Evolutionary conservation across 2,888 invertebrate species (phyloP).

Genomic region (Apamea monoglypha): DNA sequence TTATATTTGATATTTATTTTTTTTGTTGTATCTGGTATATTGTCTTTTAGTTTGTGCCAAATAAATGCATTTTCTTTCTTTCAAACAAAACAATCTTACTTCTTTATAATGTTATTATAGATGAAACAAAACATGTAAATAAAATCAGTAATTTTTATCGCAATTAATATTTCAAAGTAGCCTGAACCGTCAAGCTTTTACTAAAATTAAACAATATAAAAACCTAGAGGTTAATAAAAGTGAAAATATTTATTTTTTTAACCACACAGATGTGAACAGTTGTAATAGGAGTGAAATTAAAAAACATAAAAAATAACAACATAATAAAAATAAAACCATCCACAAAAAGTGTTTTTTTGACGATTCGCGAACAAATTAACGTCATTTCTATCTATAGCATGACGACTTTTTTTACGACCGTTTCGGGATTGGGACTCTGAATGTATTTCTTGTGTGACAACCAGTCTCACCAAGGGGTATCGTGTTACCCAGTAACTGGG

Average conservation of each 20-base stretch:
- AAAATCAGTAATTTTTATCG: neutral
- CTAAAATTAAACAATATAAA: constrained; percentile 45
- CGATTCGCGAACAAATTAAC: constrained; percentile 55
- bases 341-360: constrained; percentile 51
- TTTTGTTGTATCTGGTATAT: too few species aligned
- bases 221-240: constrained; percentile 32
- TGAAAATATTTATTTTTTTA: constrained; percentile 30
- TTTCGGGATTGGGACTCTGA: neutral
- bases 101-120: too few species aligned
- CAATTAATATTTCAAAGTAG: neutral
- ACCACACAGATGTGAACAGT: constrained; percentile 49
- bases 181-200: constrained; percentile 25
- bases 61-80: too few species aligned
- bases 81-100: too few species aligned
- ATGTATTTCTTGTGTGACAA: neutral
- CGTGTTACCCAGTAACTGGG: too few species aligned
- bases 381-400: constrained; percentile 29
- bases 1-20: too few species aligned
- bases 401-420: constrained; percentile 27
- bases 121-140: neutral
- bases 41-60: too few species aligned
- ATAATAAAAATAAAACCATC: constrained; percentile 55
- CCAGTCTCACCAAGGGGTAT: too few species aligned
- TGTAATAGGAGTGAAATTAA: constrained; percentile 51
- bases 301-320: constrained; percentile 58